Conservation (phyloP, 1,140 invertebrate species). For the Orussus abietinus region DNA sequence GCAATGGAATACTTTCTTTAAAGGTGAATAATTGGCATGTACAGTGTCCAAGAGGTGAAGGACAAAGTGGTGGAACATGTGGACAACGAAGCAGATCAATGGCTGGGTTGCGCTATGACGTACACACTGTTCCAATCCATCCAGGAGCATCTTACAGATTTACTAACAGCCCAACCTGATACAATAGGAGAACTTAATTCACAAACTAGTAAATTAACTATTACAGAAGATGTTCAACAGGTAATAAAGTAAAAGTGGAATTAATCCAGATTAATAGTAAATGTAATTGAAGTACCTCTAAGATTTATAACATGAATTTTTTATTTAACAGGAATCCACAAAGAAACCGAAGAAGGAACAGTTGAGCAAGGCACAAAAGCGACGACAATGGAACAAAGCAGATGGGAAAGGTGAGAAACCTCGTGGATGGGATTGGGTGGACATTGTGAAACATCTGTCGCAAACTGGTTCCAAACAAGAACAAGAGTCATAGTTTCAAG, state of each 20-base stretch:
- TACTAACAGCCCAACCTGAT: constrained; percentile 69
- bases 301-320: constrained; percentile 6
- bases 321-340: constrained; percentile 41
- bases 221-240: constrained; percentile 29
- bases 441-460: constrained; percentile 91
- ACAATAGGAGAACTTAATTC: constrained; percentile 32
- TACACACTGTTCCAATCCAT: constrained; percentile 90
- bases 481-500: constrained; percentile 34
- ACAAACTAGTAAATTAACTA: constrained; percentile 34
- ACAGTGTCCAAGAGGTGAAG: constrained; percentile 69
- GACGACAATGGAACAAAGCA: constrained; percentile 77
- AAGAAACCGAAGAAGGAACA: constrained; percentile 73
- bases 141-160: constrained; percentile 74
- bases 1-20: constrained; percentile 24
- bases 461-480: constrained; percentile 67
- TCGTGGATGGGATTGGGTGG: constrained; percentile 91
- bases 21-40: constrained; percentile 36
- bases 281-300: too few species aligned
- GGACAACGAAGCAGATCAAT: constrained; percentile 70
- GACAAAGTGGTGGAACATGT: constrained; percentile 64
- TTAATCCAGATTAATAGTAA: too few species aligned
- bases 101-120: constrained; percentile 87
- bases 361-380: constrained; percentile 88
- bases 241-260: too few species aligned
- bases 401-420: constrained; percentile 80